phyloP scores from a whole-genome alignment of 2,888 invertebrate species.

The Drosophila kanekoi region DNA sequence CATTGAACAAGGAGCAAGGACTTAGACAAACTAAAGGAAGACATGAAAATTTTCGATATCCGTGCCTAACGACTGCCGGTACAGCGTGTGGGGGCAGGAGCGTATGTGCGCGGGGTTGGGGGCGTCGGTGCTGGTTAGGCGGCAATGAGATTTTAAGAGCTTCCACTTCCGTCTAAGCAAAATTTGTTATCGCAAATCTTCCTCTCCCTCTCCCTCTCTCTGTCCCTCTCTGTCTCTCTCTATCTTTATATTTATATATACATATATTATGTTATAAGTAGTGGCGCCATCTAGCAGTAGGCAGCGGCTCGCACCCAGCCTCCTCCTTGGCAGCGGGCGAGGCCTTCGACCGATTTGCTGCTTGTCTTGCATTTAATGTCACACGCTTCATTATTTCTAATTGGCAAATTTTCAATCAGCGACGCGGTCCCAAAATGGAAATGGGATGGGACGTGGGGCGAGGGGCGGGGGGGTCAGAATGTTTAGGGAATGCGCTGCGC shows the following conservation, averaged over 20 bases:
- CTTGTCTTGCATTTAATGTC: constrained; percentile 81
- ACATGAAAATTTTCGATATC: constrained; percentile 81
- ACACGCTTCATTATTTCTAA: constrained; percentile 80
- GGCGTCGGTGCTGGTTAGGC: constrained; percentile 24
- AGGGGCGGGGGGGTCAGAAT: neutral
- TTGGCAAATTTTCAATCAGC: constrained; percentile 81
- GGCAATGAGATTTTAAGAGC: constrained; percentile 80
- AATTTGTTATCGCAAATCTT: constrained; percentile 75
- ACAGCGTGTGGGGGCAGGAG: neutral
- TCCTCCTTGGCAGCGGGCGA: constrained; percentile 14
- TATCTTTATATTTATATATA: constrained; percentile 9
- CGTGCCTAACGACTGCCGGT: constrained; percentile 75
- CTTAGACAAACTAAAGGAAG: constrained; percentile 81
- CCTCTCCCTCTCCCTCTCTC: neutral
- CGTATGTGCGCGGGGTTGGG: neutral
- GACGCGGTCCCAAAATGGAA: constrained; percentile 31
- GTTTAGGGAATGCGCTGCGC: constrained; percentile 62
- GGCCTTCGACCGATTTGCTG: constrained; percentile 70
- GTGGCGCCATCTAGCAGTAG: constrained; percentile 34
- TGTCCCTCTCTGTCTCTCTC: no score
- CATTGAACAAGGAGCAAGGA: constrained; percentile 45
- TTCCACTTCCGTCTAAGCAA: constrained; percentile 77
- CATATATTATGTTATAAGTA: constrained; percentile 41
- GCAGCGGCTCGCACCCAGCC: neutral
- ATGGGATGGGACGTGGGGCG: neutral